These are phyloP conservation scores for Cynopterus sphinx DNA, from an alignment of 2,797 vertebrate species.

Conservation along the genomic window DNA sequence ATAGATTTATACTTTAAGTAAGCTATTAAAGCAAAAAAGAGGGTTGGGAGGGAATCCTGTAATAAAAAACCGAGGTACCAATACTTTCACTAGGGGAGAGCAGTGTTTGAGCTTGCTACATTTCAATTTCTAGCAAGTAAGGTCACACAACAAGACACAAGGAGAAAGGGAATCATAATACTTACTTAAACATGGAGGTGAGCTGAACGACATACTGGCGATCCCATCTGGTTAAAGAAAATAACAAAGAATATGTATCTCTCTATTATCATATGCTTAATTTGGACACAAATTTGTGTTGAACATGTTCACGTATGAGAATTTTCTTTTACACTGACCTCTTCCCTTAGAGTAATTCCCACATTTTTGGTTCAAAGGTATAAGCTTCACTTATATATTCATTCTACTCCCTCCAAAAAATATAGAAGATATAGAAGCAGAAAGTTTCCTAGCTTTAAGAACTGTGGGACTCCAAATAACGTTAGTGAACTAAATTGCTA, in stretches of 20 bases:
- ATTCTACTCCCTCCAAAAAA: neutral
- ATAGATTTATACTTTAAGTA: neutral
- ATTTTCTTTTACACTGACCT: neutral
- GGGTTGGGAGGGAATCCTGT: neutral
- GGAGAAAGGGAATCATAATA: neutral
- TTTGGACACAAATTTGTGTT: neutral
- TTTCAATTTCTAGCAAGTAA: neutral
- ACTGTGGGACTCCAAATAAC: neutral
- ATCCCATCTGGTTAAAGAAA: slow-evolving; percentile 91
- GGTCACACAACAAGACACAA: neutral
- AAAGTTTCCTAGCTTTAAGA: neutral
- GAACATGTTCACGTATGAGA: neutral
- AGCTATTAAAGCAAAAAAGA: neutral
- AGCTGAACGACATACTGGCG: slow-evolving; percentile 92
- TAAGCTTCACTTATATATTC: neutral
- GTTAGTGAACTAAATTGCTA: neutral
- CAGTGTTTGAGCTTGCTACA: neutral
- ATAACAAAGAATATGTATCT: neutral
- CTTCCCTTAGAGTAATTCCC: neutral
- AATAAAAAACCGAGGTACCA: neutral
- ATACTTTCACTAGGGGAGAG: neutral
- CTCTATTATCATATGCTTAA: neutral
- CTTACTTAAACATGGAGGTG: slow-evolving; percentile 97
- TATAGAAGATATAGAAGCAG: neutral
- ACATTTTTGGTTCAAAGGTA: slow-evolving; percentile 21